Conservation (phyloP, 2,888 invertebrate genomes). For the Gymnocheta viridis region DNA sequence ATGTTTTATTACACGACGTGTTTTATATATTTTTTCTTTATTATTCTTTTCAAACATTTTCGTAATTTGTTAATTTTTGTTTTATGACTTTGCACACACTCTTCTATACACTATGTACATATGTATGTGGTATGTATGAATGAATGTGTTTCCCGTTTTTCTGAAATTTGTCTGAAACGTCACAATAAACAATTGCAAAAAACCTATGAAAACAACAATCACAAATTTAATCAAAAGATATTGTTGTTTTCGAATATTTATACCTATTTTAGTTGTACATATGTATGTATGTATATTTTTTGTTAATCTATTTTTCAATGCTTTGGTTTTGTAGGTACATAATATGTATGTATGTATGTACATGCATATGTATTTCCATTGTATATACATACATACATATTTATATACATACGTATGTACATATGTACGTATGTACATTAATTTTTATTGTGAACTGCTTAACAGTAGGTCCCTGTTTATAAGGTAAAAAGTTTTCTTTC, state of each 20-base stretch:
- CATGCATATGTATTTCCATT: background rate
- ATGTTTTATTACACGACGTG: conserved; percentile 58
- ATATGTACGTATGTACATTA: background rate
- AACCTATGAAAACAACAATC: no score
- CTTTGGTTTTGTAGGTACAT: background rate
- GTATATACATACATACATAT: background rate
- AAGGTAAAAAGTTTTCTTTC: no score
- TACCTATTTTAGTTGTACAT: background rate
- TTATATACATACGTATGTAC: background rate
- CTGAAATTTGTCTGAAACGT: no score
- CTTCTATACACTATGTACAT: no score
- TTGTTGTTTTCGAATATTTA: no score
- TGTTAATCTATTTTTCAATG: no score
- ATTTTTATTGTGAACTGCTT: background rate
- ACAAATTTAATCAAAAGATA: no score
- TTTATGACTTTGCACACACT: no score
- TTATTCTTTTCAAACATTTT: conserved; percentile 32
- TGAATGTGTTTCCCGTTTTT: no score
- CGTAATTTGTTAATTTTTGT: conserved; percentile 38
- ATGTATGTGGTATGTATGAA: no score
- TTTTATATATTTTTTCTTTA: conserved; percentile 54
- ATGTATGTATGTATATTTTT: background rate
- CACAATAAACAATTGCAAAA: no score
- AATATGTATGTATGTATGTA: background rate
- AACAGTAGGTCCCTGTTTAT: no score